phyloP scores from a whole-genome alignment of 2,113 vertebrate genomes.

The Hippocampus guttulatus region DNA sequence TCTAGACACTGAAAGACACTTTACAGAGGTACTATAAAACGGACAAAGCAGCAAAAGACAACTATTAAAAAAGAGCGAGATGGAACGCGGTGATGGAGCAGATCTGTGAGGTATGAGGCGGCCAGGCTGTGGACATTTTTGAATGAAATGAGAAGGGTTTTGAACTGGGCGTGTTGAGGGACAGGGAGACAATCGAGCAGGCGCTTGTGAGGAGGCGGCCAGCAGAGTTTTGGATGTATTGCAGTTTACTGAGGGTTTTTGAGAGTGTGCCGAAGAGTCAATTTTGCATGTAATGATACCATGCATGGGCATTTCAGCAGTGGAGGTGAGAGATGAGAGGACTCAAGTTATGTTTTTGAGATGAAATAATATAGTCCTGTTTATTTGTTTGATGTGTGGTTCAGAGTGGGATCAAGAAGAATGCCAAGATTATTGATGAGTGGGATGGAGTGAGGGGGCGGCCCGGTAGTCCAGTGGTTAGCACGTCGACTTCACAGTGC shows the following conservation, averaged over 20 bases:
- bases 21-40: too few species aligned
- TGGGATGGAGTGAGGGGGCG: neutral
- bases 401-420: neutral
- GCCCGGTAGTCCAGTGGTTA: too few species aligned
- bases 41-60: too few species aligned
- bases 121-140: too few species aligned
- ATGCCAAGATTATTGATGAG: neutral
- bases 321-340: neutral
- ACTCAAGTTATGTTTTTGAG: neutral
- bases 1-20: too few species aligned
- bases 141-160: too few species aligned
- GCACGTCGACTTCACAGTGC: too few species aligned
- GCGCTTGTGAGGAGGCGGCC: too few species aligned
- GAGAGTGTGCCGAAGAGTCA: neutral
- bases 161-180: too few species aligned
- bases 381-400: neutral
- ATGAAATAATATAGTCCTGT: neutral
- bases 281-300: neutral
- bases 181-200: too few species aligned
- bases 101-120: neutral
- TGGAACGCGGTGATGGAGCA: neutral
- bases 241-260: neutral
- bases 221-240: neutral
- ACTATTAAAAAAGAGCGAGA: neutral
- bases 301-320: neutral